These are phyloP conservation scores for Leptothorax acervorum DNA, from an alignment of 2,888 invertebrate species.

Conservation along the genomic window DNA sequence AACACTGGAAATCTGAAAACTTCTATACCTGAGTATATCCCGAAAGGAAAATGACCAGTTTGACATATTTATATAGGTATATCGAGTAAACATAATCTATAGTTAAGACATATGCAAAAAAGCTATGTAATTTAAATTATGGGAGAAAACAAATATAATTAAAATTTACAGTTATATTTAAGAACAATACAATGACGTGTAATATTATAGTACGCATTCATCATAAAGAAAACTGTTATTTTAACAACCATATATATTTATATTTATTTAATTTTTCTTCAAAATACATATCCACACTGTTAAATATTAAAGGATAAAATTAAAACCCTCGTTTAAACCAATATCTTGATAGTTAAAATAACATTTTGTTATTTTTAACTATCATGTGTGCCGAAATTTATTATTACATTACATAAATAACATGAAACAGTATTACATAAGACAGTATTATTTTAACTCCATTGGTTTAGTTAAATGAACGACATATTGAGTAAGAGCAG, in stretches of 20 bases:
- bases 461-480: no score
- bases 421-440: no score
- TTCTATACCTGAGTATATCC: not conserved
- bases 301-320: no score
- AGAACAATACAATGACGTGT: not conserved
- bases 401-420: no score
- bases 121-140: not conserved
- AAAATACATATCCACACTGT: not conserved
- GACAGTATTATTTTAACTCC: no score
- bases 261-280: not conserved
- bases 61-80: not conserved
- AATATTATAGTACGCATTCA: not conserved
- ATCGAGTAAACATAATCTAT: not conserved
- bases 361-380: no score
- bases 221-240: no score
- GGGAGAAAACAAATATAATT: not conserved
- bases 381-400: no score
- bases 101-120: not conserved
- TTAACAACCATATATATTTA: not conserved
- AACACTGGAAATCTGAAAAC: not conserved
- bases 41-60: not conserved
- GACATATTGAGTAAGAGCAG: no score
- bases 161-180: not conserved
- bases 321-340: no score
- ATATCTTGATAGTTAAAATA: no score